Percentiles rank a stretch among this genome's conserved stretches.
Conservation (phyloP, 2,888 invertebrate species). For the Timema podura region DNA sequence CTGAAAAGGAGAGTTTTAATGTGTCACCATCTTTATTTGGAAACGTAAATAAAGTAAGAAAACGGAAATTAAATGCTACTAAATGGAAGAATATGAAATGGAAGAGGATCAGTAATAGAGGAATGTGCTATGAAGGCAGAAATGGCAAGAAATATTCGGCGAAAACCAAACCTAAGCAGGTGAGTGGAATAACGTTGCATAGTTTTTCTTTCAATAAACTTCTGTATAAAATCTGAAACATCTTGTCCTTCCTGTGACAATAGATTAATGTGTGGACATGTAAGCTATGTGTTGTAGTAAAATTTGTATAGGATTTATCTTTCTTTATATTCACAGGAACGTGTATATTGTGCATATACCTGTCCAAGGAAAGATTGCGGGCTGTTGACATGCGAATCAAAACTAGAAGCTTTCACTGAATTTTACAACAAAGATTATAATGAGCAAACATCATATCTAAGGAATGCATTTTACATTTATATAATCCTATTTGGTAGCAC, state of each 20-base stretch:
- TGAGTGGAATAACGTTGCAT: conserved; percentile 1
- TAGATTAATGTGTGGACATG: too few species aligned
- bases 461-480: not conserved
- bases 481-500: too few species aligned
- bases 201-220: not conserved
- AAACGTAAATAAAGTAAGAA: not conserved
- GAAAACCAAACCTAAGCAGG: not conserved
- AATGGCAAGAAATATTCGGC: conserved; percentile 1
- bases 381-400: not conserved
- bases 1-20: not conserved
- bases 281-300: too few species aligned
- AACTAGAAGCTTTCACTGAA: conserved; percentile 8
- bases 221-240: not conserved
- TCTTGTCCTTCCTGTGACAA: not conserved
- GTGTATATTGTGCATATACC: not conserved
- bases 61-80: not conserved
- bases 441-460: not conserved
- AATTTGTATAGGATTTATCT: not conserved
- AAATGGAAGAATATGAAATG: conserved; percentile 13
- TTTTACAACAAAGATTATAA: conserved; percentile 14
- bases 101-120: conserved; percentile 3
- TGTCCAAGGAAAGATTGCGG: conserved; percentile 1
- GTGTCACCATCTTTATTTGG: not conserved
- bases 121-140: conserved; percentile 9
- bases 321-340: not conserved